Percentiles rank a stretch among this genome's conserved stretches.
phyloP scores from a whole-genome alignment of 2,113 vertebrate species.

The Atractosteus spatula region DNA sequence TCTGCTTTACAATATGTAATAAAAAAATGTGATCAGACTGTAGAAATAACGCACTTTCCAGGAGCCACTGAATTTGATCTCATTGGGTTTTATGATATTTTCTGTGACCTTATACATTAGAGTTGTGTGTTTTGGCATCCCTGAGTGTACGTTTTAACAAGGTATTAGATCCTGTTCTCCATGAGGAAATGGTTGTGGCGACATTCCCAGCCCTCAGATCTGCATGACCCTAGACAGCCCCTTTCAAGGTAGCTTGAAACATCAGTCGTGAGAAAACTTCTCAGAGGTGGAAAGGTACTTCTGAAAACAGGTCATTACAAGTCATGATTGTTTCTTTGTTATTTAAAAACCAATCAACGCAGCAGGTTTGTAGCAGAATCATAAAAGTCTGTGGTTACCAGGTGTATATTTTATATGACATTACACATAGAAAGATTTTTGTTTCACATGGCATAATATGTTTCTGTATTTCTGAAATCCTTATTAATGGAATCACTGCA shows the following conservation, averaged over 20 bases:
- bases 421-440: too few species aligned
- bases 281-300: too few species aligned
- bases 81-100: not conserved
- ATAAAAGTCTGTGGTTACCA: too few species aligned
- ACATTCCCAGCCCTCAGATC: not conserved
- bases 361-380: too few species aligned
- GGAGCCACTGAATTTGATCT: not conserved
- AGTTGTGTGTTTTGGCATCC: conserved; percentile 5
- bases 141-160: not conserved
- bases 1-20: not conserved
- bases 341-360: too few species aligned
- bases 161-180: not conserved
- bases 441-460: too few species aligned
- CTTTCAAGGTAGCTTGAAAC: not conserved
- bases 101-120: conserved; percentile 8
- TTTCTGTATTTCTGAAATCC: too few species aligned
- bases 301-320: too few species aligned
- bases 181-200: not conserved
- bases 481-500: too few species aligned
- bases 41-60: not conserved
- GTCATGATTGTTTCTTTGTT: too few species aligned
- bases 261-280: too few species aligned
- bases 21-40: not conserved
- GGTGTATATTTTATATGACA: too few species aligned
- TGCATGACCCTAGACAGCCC: not conserved